phyloP scores from a whole-genome alignment of 1,140 invertebrate species.

The Lordiphosa stackelbergi region DNA sequence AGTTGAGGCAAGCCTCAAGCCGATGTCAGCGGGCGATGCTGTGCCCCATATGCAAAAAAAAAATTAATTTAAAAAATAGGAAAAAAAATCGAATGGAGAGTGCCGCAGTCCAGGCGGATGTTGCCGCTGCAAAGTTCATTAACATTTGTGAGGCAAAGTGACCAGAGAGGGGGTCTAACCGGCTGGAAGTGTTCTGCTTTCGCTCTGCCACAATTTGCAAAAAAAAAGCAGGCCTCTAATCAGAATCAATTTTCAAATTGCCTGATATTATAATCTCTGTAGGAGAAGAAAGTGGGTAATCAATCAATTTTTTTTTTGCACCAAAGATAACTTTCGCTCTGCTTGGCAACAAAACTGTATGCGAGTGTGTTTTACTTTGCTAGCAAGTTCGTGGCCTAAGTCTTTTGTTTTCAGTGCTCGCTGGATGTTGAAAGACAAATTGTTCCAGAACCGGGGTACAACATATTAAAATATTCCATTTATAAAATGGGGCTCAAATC shows the following conservation, averaged over 20 bases:
- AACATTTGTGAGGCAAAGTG: conserved; percentile 28
- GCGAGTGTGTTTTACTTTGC: conserved; percentile 28
- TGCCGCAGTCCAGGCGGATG: conserved; percentile 31
- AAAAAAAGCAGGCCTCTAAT: conserved; percentile 3
- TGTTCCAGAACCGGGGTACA: no score
- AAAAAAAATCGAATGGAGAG: conserved; percentile 16
- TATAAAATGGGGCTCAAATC: no score
- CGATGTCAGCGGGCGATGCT: conserved; percentile 3
- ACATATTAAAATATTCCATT: no score
- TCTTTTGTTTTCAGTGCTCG: conserved; percentile 32
- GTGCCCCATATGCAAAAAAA: conserved; percentile 9
- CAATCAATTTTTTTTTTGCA: conserved; percentile 44
- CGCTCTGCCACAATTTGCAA: conserved; percentile 41
- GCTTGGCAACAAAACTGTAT: conserved; percentile 35
- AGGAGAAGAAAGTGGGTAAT: conserved; percentile 65
- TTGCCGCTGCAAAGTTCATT: conserved; percentile 47
- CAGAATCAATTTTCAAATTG: conserved; percentile 67
- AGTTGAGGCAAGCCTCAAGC: conserved; percentile 7
- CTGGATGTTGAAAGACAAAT: no score
- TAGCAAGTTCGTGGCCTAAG: conserved; percentile 67
- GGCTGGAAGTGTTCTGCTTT: conserved; percentile 62
- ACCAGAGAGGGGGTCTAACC: conserved; percentile 4
- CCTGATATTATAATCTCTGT: conserved; percentile 63
- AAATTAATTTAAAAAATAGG: neutral
- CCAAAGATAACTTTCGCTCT: conserved; percentile 67